A percentile compares a stretch with the other conserved stretches of the same genome.
Evolutionary conservation across 2,113 vertebrate species (phyloP).

Genomic region (Symphodus melops): DNA sequence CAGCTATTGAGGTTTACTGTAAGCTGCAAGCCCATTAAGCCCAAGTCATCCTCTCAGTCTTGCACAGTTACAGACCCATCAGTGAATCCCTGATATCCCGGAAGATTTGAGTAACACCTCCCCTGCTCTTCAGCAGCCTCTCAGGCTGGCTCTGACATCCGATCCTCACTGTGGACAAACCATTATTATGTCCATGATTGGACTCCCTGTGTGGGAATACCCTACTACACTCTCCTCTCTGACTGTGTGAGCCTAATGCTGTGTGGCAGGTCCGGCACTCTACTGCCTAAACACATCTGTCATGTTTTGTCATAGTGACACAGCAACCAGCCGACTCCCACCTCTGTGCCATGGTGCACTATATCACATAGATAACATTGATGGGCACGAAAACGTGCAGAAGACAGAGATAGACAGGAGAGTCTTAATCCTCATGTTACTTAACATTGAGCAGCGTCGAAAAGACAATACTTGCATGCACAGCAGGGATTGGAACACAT

Average conservation of each 20-base stretch:
- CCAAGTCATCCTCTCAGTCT: slow-evolving; percentile 31
- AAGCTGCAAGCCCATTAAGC: slow-evolving; percentile 19
- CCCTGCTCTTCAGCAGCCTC: slow-evolving; percentile 32
- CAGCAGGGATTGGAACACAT: too few species aligned
- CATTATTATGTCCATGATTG: slow-evolving; percentile 89
- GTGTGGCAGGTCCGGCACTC: slow-evolving; percentile 86
- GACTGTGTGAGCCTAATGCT: slow-evolving; percentile 89
- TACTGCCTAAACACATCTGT: slow-evolving; percentile 91
- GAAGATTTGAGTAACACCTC: slow-evolving; percentile 47
- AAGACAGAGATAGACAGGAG: neutral
- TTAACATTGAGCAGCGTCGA: neutral
- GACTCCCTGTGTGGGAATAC: slow-evolving; percentile 82
- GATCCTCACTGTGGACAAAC: slow-evolving; percentile 77
- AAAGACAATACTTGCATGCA: too few species aligned
- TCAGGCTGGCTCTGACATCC: slow-evolving; percentile 49
- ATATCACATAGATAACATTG: slow-evolving; percentile 36
- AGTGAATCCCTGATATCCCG: slow-evolving; percentile 24
- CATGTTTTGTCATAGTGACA: slow-evolving; percentile 84
- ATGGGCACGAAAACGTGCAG: slow-evolving; percentile 24
- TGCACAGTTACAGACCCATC: slow-evolving; percentile 28
- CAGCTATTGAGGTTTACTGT: slow-evolving; percentile 37
- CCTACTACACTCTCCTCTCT: slow-evolving; percentile 78
- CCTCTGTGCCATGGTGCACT: slow-evolving; percentile 57
- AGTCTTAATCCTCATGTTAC: neutral
- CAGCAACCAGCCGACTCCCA: slow-evolving; percentile 75